Conservation (phyloP, 1,140 invertebrate genomes). For the Papilio dardanus region DNA sequence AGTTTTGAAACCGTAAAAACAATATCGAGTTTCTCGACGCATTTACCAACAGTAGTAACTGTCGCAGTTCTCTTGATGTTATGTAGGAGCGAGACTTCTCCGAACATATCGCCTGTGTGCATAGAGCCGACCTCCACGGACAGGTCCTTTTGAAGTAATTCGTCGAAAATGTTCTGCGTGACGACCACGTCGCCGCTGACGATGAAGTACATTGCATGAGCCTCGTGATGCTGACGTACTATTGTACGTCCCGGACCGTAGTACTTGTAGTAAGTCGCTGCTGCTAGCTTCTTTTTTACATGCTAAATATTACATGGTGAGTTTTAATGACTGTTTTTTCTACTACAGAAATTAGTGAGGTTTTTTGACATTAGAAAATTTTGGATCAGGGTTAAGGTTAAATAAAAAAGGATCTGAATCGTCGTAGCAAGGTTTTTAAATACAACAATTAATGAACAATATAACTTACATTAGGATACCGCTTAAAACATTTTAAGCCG, state of each 20-base stretch:
- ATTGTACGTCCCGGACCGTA: constrained; percentile 81
- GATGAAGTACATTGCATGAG: constrained; percentile 84
- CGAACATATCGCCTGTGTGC: constrained; percentile 84
- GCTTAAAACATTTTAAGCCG: constrained; percentile 82
- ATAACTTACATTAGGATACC: constrained; percentile 80
- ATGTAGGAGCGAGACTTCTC: constrained; percentile 85
- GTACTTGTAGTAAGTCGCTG: constrained; percentile 83
- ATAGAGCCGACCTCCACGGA: constrained; percentile 70
- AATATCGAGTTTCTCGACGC: not conserved
- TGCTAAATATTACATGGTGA: constrained; percentile 55
- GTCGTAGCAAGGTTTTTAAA: not conserved
- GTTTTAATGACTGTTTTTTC: not conserved
- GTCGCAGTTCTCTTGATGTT: constrained; percentile 83
- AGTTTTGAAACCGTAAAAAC: not conserved
- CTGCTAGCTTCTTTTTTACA: constrained; percentile 81
- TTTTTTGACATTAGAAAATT: not conserved
- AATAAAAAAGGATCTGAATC: not conserved
- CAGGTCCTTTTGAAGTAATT: constrained; percentile 78
- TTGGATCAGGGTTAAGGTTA: constrained; percentile 1
- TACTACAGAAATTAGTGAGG: constrained; percentile 36
- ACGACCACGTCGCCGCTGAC: constrained; percentile 82
- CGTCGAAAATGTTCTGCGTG: constrained; percentile 78
- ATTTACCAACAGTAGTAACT: constrained; percentile 81
- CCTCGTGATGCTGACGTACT: constrained; percentile 83
- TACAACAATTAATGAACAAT: not conserved